These are phyloP conservation scores for Ptilonorhynchus violaceus DNA, from an alignment of 2,113 vertebrate species.

Conservation along the genomic window DNA sequence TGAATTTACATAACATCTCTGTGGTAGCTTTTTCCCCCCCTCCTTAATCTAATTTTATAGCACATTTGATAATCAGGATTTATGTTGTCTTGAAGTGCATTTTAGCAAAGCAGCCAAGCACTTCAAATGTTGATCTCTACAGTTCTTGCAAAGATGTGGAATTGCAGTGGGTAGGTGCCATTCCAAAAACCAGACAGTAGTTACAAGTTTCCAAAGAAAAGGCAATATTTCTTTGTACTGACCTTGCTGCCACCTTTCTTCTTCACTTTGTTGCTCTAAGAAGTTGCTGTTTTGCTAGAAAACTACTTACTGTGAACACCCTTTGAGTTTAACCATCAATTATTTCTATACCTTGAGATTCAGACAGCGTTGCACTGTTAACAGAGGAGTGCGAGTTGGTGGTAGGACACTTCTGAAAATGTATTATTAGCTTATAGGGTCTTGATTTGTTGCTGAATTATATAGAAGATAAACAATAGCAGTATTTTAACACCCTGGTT, in stretches of 20 bases:
- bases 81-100: neutral
- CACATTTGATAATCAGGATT: neutral
- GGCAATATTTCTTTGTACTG: slow-evolving; percentile 81
- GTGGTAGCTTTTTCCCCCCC: neutral
- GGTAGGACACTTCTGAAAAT: slow-evolving; percentile 43
- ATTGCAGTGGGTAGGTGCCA: neutral
- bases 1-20: neutral
- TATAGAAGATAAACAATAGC: slow-evolving; percentile 68
- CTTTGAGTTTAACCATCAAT: slow-evolving; percentile 79
- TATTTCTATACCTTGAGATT: slow-evolving; percentile 72
- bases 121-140: slow-evolving; percentile 46
- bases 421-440: slow-evolving; percentile 44
- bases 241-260: slow-evolving; percentile 78
- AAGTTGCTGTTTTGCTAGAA: slow-evolving; percentile 81
- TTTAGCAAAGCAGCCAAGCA: slow-evolving; percentile 43
- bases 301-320: slow-evolving; percentile 76
- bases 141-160: slow-evolving; percentile 28
- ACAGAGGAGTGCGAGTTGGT: slow-evolving; percentile 22
- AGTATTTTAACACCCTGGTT: slow-evolving; percentile 52
- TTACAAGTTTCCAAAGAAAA: slow-evolving; percentile 61
- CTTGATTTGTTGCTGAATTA: slow-evolving; percentile 64
- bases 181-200: slow-evolving; percentile 55
- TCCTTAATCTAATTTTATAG: neutral
- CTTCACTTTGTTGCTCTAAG: slow-evolving; percentile 79
- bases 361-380: slow-evolving; percentile 25